A percentile compares a stretch with the other conserved stretches of the same genome.
These are phyloP conservation scores for Microtus oregoni DNA, from an alignment of 2,113 vertebrate species.

Conservation along the genomic window DNA sequence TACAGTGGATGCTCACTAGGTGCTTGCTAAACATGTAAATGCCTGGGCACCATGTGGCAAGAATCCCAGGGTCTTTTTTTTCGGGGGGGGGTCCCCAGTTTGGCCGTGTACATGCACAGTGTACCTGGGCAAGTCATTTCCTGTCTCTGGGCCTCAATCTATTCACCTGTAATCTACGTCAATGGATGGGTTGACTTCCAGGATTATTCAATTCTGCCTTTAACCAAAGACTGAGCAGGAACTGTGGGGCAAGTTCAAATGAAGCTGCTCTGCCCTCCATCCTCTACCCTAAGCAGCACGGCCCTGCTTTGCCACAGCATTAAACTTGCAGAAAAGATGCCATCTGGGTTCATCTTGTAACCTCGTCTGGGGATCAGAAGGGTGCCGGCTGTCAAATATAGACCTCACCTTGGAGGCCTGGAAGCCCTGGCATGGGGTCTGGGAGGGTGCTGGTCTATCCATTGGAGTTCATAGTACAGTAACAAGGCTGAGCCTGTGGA, in stretches of 20 bases:
- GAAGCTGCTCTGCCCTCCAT: neutral
- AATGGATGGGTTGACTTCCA: neutral
- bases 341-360: neutral
- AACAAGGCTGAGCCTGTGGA: neutral
- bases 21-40: neutral
- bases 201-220: neutral
- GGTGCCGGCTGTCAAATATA: no score
- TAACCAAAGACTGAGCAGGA: neutral
- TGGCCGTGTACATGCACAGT: neutral
- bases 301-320: neutral
- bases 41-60: neutral
- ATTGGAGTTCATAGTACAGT: neutral
- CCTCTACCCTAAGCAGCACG: neutral
- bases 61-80: neutral
- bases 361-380: neutral
- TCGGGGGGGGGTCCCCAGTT: neutral
- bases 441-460: neutral
- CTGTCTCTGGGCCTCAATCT: neutral
- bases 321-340: neutral
- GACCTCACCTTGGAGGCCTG: no score
- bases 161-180: neutral
- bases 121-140: neutral
- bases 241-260: neutral
- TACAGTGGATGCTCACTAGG: neutral
- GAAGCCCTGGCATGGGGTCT: neutral